Evolutionary conservation across 2,888 invertebrate species (phyloP).

Genomic region (Acrobasis suavella): DNA sequence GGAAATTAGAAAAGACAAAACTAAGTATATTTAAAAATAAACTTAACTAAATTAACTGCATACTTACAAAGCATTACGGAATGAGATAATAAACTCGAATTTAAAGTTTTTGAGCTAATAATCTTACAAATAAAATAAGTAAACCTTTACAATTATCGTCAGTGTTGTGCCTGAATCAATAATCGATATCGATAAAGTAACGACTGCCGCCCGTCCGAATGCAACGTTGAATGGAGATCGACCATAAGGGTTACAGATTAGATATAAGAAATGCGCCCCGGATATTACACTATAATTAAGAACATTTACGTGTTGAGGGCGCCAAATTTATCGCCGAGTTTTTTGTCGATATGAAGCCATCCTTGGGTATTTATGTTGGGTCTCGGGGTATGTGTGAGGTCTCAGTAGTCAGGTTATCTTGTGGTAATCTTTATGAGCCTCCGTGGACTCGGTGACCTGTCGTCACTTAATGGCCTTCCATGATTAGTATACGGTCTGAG

Average conservation of each 20-base stretch:
- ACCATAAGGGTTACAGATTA: slow-evolving; percentile 71
- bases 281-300: slow-evolving; percentile 80
- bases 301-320: slow-evolving; percentile 79
- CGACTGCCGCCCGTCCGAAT: slow-evolving; percentile 48
- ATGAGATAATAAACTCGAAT: slow-evolving; percentile 21
- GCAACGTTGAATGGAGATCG: slow-evolving; percentile 53
- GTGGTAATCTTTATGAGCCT: slow-evolving; percentile 79
- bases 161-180: slow-evolving; percentile 50
- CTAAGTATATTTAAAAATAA: no score
- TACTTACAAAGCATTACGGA: slow-evolving; percentile 1
- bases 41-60: no score
- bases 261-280: slow-evolving; percentile 67
- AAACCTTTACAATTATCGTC: slow-evolving; percentile 33
- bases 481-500: slow-evolving; percentile 65
- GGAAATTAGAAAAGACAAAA: no score
- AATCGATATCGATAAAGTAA: slow-evolving; percentile 59
- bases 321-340: slow-evolving; percentile 81
- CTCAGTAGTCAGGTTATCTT: slow-evolving; percentile 78
- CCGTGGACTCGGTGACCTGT: slow-evolving; percentile 74
- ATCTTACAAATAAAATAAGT: slow-evolving; percentile 19
- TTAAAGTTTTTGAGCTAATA: slow-evolving; percentile 14
- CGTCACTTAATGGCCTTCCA: slow-evolving; percentile 75
- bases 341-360: slow-evolving; percentile 79
- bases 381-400: slow-evolving; percentile 73
- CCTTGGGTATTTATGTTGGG: slow-evolving; percentile 75